phyloP scores from a whole-genome alignment of 2,113 vertebrate genomes.

The Corythornis madagascariensis region DNA sequence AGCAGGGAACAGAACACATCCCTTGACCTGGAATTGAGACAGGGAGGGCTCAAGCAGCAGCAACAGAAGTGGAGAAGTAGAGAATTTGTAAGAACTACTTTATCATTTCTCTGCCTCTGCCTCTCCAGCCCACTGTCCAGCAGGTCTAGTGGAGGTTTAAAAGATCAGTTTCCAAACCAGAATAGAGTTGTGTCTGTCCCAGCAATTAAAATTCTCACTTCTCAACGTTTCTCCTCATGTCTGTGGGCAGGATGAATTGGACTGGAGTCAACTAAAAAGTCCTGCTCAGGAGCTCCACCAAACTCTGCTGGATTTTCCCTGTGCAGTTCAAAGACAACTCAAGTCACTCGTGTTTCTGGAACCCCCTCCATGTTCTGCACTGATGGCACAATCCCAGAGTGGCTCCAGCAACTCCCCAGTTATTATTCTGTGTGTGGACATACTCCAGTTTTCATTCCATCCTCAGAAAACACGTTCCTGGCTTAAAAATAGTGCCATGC shows the following conservation, averaged over 20 bases:
- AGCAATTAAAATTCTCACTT: background rate
- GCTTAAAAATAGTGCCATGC: background rate
- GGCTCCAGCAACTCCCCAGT: background rate
- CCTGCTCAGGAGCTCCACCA: background rate
- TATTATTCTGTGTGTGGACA: background rate
- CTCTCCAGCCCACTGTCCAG: background rate
- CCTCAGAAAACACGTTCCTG: background rate
- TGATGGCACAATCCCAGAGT: background rate
- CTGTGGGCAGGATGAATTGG: background rate
- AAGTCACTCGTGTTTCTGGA: background rate
- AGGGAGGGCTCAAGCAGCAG: background rate
- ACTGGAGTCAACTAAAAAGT: background rate
- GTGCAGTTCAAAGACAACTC: background rate
- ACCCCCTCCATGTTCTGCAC: background rate
- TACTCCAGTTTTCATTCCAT: background rate
- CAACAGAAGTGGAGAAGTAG: background rate
- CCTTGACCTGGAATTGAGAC: background rate
- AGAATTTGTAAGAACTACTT: background rate
- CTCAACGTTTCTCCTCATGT: background rate
- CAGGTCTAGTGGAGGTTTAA: background rate
- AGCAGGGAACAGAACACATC: background rate
- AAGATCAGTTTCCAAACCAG: background rate
- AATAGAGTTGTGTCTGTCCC: background rate
- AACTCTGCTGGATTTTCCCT: background rate
- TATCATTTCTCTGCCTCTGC: background rate